phyloP scores from a whole-genome alignment of 2,113 vertebrate genomes.

The Penelope pileata region DNA sequence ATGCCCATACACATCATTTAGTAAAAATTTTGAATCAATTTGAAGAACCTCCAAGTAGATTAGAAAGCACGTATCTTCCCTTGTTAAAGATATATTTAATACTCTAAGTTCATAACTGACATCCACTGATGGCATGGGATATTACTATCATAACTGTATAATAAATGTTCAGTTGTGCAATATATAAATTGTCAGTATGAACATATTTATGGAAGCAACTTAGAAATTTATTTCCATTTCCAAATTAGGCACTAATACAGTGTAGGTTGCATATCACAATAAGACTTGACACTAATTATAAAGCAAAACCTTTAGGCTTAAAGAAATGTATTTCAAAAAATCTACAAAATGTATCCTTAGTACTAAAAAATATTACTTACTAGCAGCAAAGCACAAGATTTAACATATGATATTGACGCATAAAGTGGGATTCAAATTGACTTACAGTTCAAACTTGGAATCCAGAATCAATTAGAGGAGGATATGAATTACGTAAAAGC shows the following conservation, averaged over 20 bases:
- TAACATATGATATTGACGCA: not conserved
- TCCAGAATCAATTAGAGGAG: not conserved
- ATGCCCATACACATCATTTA: not conserved
- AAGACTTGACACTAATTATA: not conserved
- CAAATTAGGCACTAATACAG: not conserved
- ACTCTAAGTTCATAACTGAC: not conserved
- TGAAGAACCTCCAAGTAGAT: not conserved
- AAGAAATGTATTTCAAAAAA: not conserved
- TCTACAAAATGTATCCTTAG: not conserved
- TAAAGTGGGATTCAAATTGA: not conserved
- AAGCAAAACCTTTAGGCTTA: not conserved
- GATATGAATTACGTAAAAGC: accelerated
- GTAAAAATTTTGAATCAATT: not conserved
- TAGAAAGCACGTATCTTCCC: not conserved
- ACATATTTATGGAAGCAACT: not conserved
- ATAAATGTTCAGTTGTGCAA: not conserved
- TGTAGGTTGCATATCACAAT: not conserved
- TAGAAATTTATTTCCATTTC: not conserved
- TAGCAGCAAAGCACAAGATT: not conserved
- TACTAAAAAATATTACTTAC: not conserved
- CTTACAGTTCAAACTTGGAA: not conserved
- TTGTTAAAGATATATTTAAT: not conserved
- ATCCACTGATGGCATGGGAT: not conserved
- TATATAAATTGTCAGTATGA: not conserved
- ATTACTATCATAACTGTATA: not conserved